These are phyloP conservation scores for Malurus leucopterus DNA, from an alignment of 2,797 vertebrate genomes.

Conservation along the genomic window DNA sequence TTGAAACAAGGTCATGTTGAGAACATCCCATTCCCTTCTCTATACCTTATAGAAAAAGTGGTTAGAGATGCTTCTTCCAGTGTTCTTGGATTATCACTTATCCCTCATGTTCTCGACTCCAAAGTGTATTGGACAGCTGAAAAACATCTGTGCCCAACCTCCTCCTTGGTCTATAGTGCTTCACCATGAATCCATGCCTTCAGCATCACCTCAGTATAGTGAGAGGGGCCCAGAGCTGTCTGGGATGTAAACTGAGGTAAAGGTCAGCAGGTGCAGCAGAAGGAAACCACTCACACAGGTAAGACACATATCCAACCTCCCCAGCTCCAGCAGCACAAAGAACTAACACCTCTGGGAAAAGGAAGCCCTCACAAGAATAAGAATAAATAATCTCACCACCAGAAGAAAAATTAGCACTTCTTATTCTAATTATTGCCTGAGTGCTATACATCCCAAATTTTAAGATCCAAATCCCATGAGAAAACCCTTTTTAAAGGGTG, in stretches of 20 bases:
- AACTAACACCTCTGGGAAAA: not conserved
- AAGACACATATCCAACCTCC: not conserved
- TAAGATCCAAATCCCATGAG: accelerated
- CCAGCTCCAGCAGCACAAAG: not conserved
- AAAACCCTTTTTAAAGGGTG: not conserved
- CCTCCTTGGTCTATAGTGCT: not conserved
- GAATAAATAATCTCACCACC: not conserved
- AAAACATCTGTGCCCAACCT: not conserved
- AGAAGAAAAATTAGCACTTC: not conserved
- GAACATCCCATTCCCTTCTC: not conserved
- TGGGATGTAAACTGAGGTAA: not conserved
- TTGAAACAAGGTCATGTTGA: not conserved
- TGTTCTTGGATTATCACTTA: not conserved
- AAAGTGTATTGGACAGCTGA: not conserved
- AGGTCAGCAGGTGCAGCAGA: not conserved
- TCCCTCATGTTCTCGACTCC: not conserved
- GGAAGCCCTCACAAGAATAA: not conserved
- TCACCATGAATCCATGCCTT: not conserved
- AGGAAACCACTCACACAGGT: not conserved
- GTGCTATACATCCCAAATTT: not conserved
- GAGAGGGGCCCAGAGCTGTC: not conserved
- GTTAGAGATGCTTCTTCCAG: not conserved
- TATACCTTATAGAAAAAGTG: not conserved
- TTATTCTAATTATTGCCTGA: not conserved
- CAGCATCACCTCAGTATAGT: not conserved